Percentiles rank a stretch among this genome's conserved stretches.
These are phyloP conservation scores for Cuculus canorus DNA, from an alignment of 2,797 vertebrate species.

Conservation along the genomic window DNA sequence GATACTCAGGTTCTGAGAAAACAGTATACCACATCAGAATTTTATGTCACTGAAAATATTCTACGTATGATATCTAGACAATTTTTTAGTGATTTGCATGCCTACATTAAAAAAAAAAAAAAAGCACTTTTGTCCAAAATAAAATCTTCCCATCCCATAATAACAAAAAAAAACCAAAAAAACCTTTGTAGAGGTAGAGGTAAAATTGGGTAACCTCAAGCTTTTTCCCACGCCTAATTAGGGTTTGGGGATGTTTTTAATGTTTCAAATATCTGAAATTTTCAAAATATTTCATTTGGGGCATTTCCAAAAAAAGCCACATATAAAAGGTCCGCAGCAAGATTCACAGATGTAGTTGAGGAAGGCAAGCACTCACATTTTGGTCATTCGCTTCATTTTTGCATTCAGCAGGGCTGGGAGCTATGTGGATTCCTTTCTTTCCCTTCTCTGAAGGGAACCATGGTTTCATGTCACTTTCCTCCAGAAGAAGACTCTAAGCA, in stretches of 20 bases:
- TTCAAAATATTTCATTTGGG: background rate
- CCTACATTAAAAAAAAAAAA: background rate
- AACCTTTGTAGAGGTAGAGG: background rate
- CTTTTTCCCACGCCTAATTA: background rate
- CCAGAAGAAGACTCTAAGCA: background rate
- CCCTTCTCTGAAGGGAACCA: background rate
- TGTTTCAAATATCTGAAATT: background rate
- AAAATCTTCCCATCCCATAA: background rate
- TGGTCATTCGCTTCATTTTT: background rate
- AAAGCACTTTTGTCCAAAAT: background rate
- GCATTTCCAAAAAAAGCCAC: background rate
- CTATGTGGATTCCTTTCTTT: background rate
- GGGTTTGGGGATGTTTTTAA: rapidly evolving
- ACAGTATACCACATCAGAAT: background rate
- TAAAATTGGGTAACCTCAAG: background rate
- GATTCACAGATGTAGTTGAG: background rate
- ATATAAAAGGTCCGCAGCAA: background rate
- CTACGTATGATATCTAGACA: background rate
- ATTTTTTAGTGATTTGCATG: background rate
- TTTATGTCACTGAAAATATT: background rate
- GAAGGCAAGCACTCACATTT: background rate
- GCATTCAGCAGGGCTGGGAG: background rate
- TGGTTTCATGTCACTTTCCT: background rate
- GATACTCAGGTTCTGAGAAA: background rate
- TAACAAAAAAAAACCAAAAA: too few relatives aligned